Evolutionary conservation across 2,888 invertebrate genomes (phyloP).

Genomic region (Heliconius hortense): DNA sequence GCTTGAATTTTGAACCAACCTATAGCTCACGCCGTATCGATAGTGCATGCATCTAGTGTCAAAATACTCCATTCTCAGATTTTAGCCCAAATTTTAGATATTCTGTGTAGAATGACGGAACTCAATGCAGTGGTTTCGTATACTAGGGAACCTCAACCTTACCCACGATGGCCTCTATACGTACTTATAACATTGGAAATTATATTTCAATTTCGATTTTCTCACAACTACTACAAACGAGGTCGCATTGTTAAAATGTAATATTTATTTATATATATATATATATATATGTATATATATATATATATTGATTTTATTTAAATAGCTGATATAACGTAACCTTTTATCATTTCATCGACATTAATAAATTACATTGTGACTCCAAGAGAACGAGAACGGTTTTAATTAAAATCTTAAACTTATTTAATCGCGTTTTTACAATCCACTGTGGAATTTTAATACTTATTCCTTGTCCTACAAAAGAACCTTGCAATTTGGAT

Average conservation of each 20-base stretch:
- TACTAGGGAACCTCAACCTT: background rate
- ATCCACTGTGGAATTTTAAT: slow-evolving; percentile 28
- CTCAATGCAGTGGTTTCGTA: background rate
- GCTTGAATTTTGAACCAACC: no score
- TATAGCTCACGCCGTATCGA: background rate
- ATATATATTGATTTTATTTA: background rate
- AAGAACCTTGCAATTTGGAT: slow-evolving; percentile 27
- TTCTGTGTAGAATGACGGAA: no score
- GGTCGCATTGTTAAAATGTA: background rate
- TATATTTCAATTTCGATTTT: background rate
- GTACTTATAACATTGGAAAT: background rate
- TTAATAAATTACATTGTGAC: background rate
- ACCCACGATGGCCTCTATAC: background rate
- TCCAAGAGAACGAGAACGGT: background rate
- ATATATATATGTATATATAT: background rate
- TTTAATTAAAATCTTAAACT: slow-evolving; percentile 21
- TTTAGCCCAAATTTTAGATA: no score
- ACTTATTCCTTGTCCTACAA: slow-evolving; percentile 31
- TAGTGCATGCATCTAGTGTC: background rate
- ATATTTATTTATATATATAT: background rate
- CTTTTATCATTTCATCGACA: slow-evolving; percentile 9
- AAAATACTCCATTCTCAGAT: background rate
- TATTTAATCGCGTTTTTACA: slow-evolving; percentile 30
- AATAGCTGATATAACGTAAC: background rate
- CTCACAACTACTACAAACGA: background rate